A percentile compares a stretch with the other conserved stretches of the same genome.
Evolutionary conservation across 2,113 vertebrate genomes (phyloP).

Genomic region (Lasiurus borealis): DNA sequence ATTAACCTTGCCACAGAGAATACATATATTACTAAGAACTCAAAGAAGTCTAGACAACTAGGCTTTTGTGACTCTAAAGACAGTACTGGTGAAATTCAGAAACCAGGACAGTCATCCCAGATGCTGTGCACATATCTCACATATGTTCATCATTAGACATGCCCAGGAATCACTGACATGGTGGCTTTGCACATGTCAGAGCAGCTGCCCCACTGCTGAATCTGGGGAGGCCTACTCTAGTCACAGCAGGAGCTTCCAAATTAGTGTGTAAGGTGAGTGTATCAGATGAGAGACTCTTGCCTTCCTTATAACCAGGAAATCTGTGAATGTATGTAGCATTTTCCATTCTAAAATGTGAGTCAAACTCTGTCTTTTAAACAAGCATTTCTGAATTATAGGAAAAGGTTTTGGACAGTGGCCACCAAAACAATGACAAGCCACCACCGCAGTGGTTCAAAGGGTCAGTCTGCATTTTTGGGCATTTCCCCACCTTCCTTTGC

Average conservation of each 20-base stretch:
- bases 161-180: background rate
- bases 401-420: rapidly evolving
- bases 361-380: background rate
- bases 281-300: rapidly evolving
- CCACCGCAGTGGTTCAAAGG: background rate
- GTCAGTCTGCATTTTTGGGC: background rate
- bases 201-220: background rate
- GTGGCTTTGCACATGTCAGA: no score
- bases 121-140: rapidly evolving
- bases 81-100: no score
- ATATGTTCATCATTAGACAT: no score
- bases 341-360: background rate
- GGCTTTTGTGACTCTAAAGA: background rate
- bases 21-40: background rate
- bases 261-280: background rate
- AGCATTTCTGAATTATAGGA: background rate
- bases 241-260: background rate
- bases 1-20: background rate
- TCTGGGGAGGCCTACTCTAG: rapidly evolving
- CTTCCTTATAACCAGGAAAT: background rate
- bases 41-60: background rate
- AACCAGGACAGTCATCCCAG: no score
- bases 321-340: rapidly evolving
- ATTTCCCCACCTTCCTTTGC: background rate
- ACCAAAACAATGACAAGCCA: background rate